phyloP scores from a whole-genome alignment of 37 sponge, comb jelly and placozoan genomes.

The Hormiphora californensis region DNA sequence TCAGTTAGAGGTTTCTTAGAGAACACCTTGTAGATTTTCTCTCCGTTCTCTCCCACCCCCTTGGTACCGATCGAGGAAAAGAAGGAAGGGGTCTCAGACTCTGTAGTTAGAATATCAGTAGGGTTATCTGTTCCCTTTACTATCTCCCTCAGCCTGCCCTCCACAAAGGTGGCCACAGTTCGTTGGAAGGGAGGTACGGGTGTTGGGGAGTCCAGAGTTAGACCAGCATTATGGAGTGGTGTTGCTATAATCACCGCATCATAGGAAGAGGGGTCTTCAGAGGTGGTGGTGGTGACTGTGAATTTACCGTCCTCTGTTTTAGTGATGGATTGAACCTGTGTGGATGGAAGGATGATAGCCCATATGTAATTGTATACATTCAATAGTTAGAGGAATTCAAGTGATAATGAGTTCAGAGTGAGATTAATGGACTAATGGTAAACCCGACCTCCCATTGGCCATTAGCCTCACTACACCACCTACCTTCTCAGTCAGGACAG shows the following conservation, averaged over 20 bases:
- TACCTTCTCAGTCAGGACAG: too few relatives aligned
- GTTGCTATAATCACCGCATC: not conserved
- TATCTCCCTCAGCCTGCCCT: not conserved
- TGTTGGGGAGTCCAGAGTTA: not conserved
- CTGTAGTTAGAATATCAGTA: not conserved
- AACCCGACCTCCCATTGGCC: too few relatives aligned
- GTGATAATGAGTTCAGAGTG: too few relatives aligned
- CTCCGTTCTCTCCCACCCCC: not conserved
- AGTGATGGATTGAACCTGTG: too few relatives aligned
- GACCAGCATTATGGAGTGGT: not conserved
- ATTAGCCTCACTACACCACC: too few relatives aligned
- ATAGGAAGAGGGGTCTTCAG: too few relatives aligned
- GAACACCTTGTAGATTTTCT: not conserved
- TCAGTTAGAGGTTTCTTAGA: not conserved
- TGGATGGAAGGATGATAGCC: too few relatives aligned
- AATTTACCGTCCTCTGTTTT: too few relatives aligned
- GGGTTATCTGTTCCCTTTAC: not conserved
- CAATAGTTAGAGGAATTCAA: too few relatives aligned
- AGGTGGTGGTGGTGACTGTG: too few relatives aligned
- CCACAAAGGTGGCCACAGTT: not conserved
- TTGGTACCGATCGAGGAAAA: not conserved
- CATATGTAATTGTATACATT: too few relatives aligned
- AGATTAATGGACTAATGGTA: too few relatives aligned
- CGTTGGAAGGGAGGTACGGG: not conserved
- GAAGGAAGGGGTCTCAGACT: not conserved